phyloP scores from a whole-genome alignment of 2,113 vertebrate species.

The Boulengeromyrus knoepffleri region DNA sequence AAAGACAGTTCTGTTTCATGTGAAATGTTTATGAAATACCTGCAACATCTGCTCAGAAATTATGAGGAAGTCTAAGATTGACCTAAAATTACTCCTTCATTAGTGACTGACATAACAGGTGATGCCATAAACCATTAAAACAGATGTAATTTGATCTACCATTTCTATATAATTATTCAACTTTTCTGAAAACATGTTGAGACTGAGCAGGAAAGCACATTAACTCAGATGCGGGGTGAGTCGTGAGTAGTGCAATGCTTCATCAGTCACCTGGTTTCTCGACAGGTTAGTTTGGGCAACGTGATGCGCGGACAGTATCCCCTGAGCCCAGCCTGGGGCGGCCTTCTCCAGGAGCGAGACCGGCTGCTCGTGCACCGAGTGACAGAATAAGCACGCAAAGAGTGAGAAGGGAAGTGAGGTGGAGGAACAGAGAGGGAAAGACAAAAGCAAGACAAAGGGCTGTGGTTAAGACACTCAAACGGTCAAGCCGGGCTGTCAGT shows the following conservation, averaged over 20 bases:
- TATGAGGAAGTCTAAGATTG: not conserved
- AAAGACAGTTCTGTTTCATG: not conserved
- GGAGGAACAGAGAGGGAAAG: constrained; percentile 4
- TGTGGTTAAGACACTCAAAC: constrained; percentile 1
- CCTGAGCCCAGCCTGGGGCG: constrained; percentile 96
- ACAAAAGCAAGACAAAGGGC: not conserved
- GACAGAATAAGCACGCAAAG: constrained; percentile 15
- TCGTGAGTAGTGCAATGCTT: constrained; percentile 19
- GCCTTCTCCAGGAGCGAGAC: constrained; percentile 95
- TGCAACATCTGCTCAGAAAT: not conserved
- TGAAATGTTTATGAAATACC: not conserved
- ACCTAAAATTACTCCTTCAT: not conserved
- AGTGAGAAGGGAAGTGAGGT: constrained; percentile 34
- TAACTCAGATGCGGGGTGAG: not conserved
- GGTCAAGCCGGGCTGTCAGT: not conserved
- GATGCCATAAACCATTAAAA: not conserved
- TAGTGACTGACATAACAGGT: not conserved
- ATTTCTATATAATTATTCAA: not conserved
- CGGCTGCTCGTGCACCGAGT: constrained; percentile 58
- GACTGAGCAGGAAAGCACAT: not conserved
- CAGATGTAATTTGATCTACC: not conserved
- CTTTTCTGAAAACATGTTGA: not conserved
- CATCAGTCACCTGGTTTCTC: constrained; percentile 85
- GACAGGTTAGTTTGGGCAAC: constrained; percentile 98
- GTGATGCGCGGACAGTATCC: constrained; percentile 95